phyloP scores from a whole-genome alignment of 2,113 vertebrate genomes.

The Solea solea region DNA sequence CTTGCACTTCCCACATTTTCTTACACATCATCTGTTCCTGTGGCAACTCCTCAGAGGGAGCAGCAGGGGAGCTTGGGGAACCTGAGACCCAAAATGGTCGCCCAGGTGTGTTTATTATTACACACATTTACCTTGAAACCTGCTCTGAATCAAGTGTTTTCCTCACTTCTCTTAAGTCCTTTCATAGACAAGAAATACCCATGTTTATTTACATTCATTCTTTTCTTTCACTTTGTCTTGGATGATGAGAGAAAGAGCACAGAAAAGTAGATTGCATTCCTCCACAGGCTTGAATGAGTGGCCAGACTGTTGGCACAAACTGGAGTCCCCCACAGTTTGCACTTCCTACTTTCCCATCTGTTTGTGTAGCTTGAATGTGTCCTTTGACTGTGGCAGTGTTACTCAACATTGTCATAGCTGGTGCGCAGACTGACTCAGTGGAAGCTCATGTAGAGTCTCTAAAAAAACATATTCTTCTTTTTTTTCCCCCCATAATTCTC shows the following conservation, averaged over 20 bases:
- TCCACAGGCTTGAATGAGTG: conserved; percentile 48
- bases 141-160: neutral
- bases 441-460: neutral
- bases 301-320: conserved; percentile 46
- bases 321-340: conserved; percentile 45
- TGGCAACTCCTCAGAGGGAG: conserved; percentile 28
- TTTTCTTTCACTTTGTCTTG: neutral
- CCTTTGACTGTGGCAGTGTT: conserved; percentile 41
- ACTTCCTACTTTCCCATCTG: conserved; percentile 66
- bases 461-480: conserved; percentile 8
- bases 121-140: neutral
- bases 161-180: neutral
- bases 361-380: conserved; percentile 39
- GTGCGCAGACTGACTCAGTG: conserved; percentile 11
- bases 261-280: conserved; percentile 33
- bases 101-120: conserved; percentile 55
- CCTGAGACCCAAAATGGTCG: conserved; percentile 38
- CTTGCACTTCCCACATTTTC: conserved; percentile 11
- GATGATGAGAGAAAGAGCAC: conserved; percentile 1
- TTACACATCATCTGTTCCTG: conserved; percentile 28
- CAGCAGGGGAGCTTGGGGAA: conserved; percentile 19
- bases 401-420: conserved; percentile 25
- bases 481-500: neutral
- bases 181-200: neutral
- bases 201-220: too few species aligned